Evolutionary conservation across 2,888 invertebrate genomes (phyloP).

Genomic region (Lithophane ornitopus): DNA sequence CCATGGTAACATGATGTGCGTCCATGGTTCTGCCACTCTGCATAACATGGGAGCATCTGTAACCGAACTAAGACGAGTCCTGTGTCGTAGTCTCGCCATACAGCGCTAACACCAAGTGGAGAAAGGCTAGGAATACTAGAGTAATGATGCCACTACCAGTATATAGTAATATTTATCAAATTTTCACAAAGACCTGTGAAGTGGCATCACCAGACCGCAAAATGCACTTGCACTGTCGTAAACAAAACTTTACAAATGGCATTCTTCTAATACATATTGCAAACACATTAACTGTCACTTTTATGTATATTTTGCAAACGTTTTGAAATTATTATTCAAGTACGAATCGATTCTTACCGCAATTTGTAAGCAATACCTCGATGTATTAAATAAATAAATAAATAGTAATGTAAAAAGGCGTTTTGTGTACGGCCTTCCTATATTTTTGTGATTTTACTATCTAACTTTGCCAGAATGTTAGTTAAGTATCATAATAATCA

Average conservation of each 20-base stretch:
- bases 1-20: too few species aligned
- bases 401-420: background rate
- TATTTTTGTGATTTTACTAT: background rate
- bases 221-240: slow-evolving; percentile 48
- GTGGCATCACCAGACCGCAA: slow-evolving; percentile 11
- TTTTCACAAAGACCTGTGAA: slow-evolving; percentile 29
- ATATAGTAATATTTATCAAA: background rate
- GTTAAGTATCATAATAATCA: too few species aligned
- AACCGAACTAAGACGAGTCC: too few species aligned
- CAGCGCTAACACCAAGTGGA: too few species aligned
- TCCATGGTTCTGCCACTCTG: too few species aligned
- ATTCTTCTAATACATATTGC: slow-evolving; percentile 42
- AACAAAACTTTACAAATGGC: slow-evolving; percentile 28
- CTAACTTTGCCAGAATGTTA: background rate
- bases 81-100: too few species aligned
- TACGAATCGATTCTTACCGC: slow-evolving; percentile 34
- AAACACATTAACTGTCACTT: slow-evolving; percentile 36
- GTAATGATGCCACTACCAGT: background rate
- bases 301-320: slow-evolving; percentile 38
- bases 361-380: slow-evolving; percentile 30
- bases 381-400: too few species aligned
- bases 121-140: background rate
- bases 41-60: too few species aligned
- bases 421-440: background rate
- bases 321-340: slow-evolving; percentile 57